These are phyloP conservation scores for Muntiacus reevesi DNA, from an alignment of 2,113 vertebrate species.

Conservation along the genomic window DNA sequence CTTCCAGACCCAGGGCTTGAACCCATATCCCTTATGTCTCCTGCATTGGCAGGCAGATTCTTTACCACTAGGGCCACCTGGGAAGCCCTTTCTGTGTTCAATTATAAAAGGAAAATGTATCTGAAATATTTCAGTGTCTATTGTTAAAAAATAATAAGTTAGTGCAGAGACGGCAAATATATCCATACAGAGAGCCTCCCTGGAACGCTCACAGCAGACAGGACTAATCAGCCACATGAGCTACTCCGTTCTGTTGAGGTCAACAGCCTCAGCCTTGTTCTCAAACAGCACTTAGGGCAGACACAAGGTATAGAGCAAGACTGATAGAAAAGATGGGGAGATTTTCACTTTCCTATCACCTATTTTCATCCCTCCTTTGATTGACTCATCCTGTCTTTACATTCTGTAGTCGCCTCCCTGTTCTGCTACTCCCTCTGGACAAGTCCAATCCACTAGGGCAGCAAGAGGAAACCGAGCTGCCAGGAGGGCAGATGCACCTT, in stretches of 20 bases:
- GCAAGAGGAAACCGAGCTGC: not conserved
- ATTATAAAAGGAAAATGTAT: not conserved
- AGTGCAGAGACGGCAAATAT: not conserved
- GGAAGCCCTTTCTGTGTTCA: not conserved
- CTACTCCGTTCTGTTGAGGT: not conserved
- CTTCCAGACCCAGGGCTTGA: not conserved
- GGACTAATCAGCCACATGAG: not conserved
- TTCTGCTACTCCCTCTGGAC: not conserved
- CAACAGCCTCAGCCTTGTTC: not conserved
- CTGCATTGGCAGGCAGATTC: not conserved
- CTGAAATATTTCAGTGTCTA: not conserved
- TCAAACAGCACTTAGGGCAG: not conserved
- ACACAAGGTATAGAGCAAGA: fast-evolving
- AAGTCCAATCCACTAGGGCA: not conserved
- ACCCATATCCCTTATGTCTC: not conserved
- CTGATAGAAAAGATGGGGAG: not conserved
- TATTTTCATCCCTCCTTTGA: not conserved
- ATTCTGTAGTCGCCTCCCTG: too few species aligned
- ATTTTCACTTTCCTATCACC: not conserved
- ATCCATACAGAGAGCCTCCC: not conserved
- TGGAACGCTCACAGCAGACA: not conserved
- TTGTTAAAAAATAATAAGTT: not conserved
- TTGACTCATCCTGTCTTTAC: not conserved
- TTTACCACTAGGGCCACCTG: not conserved
- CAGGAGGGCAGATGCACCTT: not conserved